Evolutionary conservation across 2,113 vertebrate species (phyloP), one percentile per base, ranked within the genome.

Genomic region (Anguilla japonica): DNA sequence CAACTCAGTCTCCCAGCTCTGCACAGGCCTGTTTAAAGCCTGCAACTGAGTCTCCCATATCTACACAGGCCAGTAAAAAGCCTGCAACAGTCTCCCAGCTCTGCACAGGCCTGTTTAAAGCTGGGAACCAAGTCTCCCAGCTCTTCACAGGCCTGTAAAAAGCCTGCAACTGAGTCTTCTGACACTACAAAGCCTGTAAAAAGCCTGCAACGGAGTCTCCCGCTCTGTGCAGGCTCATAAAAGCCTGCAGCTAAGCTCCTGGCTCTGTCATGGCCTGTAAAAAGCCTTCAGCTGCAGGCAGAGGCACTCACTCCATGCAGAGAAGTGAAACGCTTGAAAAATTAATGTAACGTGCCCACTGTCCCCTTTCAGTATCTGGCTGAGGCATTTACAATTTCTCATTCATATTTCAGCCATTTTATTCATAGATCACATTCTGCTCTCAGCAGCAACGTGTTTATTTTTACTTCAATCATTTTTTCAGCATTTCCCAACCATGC

Each of bases 371-470:
- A 75, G 26, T n/a, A 75, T 75, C 71, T 75, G 71, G 71, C 26
- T 20, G 26, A 75, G 34, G 71, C 71, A 75, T 75, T 34, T 75
- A 75, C 71, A 9, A 67, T 7, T 13, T 34, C 71, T 75, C 71
- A 75, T 75, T 75, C n/a, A 75, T 75, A 75, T 75, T 75, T 75
- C 71, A 75, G n/a, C 26, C 71, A 29, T 75, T 75, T 34, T 75
- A 34, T 1, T 75, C n/a, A 75, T 75, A 34, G 5, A 75, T 34
- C n/a, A 34, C n/a, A 13, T 75, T 75, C 71, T 14, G 26, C 6
- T n/a, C n/a, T 6, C 26, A 29, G 71, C 26, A 75, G 71, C 7
- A 8, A 29, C 34, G 9, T 75, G 9, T 29, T 75, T 34, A 29
- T 75, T 75, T 75, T 34, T 29, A 34, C 0, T 75, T 22, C 71